These are phyloP conservation scores for Philereme transversata DNA, from an alignment of 2,888 invertebrate species.

Conservation along the genomic window DNA sequence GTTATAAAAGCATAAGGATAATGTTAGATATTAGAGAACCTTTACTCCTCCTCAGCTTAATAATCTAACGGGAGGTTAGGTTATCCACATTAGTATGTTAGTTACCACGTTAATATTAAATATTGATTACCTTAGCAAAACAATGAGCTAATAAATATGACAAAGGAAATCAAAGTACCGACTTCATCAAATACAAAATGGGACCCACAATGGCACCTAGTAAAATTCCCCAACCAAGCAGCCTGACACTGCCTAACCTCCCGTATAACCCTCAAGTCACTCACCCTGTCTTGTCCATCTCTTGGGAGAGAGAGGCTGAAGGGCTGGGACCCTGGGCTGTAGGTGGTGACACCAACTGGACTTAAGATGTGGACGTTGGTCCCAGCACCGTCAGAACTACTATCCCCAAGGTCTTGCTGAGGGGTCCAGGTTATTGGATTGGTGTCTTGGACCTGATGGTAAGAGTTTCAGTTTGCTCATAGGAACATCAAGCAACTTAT, in stretches of 20 bases:
- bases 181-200: constrained; percentile 2
- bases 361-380: constrained; percentile 39
- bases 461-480: neutral
- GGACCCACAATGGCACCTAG: constrained; percentile 10
- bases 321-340: constrained; percentile 83
- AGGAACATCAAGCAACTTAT: neutral
- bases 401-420: constrained; percentile 92
- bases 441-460: constrained; percentile 44
- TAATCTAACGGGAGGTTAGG: constrained; percentile 67
- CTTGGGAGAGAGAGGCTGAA: constrained; percentile 91
- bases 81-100: constrained; percentile 56
- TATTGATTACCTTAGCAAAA: neutral
- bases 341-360: constrained; percentile 55
- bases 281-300: constrained; percentile 79
- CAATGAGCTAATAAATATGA: too few species aligned
- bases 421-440: constrained; percentile 87
- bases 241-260: constrained; percentile 56
- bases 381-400: constrained; percentile 77
- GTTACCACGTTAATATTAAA: constrained; percentile 44
- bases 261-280: constrained; percentile 52
- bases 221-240: constrained; percentile 14
- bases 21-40: constrained; percentile 43
- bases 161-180: too few species aligned
- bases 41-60: constrained; percentile 73
- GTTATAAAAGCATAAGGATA: constrained; percentile 27